These are phyloP conservation scores for Plecturocebus donacophilus DNA, from an alignment of 2,113 vertebrate species.

Conservation along the genomic window DNA sequence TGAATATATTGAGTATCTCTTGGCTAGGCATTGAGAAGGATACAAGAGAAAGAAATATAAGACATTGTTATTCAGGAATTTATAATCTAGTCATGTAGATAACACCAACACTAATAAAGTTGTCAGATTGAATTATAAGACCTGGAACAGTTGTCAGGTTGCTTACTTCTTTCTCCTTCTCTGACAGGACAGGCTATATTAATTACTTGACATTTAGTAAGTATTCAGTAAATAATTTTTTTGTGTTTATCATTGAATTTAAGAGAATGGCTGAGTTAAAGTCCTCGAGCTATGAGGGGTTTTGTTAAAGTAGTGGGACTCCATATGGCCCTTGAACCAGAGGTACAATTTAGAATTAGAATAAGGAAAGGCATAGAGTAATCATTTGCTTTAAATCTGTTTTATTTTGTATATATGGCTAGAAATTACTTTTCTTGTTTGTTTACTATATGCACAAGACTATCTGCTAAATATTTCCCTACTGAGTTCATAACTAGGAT, in stretches of 20 bases:
- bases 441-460: not conserved
- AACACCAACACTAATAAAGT: not conserved
- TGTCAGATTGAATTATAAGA: not conserved
- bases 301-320: not conserved
- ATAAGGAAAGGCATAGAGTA: not conserved
- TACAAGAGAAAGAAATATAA: not conserved
- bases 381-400: not conserved
- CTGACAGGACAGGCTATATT: not conserved
- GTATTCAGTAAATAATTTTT: constrained; percentile 3
- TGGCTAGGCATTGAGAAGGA: not conserved
- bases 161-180: not conserved
- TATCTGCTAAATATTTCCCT: not conserved
- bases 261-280: not conserved
- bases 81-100: not conserved
- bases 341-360: not conserved
- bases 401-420: not conserved
- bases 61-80: not conserved
- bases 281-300: not conserved
- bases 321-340: not conserved
- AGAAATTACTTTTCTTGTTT: not conserved
- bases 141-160: not conserved
- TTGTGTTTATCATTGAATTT: constrained; percentile 20
- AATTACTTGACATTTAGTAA: not conserved
- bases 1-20: not conserved
- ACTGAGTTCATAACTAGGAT: not conserved